Evolutionary conservation across 2,888 invertebrate genomes (phyloP), one percentile per base, ranked within the genome.

Genomic region (Scaptodrosophila latifasciaeformis): DNA sequence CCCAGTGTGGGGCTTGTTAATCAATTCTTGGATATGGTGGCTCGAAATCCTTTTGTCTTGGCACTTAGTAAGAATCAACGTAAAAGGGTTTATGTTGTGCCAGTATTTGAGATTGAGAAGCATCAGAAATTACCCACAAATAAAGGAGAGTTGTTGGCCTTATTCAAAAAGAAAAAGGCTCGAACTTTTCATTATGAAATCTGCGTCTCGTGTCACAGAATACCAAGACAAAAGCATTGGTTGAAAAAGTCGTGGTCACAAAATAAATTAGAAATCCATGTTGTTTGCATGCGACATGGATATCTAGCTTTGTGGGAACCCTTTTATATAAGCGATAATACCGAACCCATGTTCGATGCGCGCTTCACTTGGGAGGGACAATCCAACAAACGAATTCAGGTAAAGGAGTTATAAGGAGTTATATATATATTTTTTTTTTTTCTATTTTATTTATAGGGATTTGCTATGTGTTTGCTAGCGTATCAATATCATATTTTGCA

Each of bases 311-410:
- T 91, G 78, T 96, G 96, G 96, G 96, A 96, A 84, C 96, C 96
- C 1, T 95, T 96, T 77, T 96, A 93, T 82, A 93, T 96, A 48
- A 96, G 96, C 17, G 95, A 95, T 0, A 93, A 96, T 82, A 87
- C 88, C n/a, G 95, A 95, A 61, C 95, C 96, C 0, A 87, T 92
- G 50, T 96, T 96, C 84, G 96, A 96, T 70, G 96, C 96, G 84
- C 89, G 96, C 65, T 91, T 96, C 56, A 93, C 93, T 71, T 96
- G 96, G 96, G 96, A 96, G 82, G 96, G 96, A 7, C 94, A 94
- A 86, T 81, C 81, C 1, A 82, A 84, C 45, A 84, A 84, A 49
- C 76, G 85, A 0, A 81, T 85, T 53, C 84, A 83, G 72, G 83
- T 83, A 6, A 45, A 59, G 34, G 0, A 29, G 2, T 30, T 1